phyloP scores from a whole-genome alignment of 2,797 vertebrate genomes.

The Argya squamiceps region DNA sequence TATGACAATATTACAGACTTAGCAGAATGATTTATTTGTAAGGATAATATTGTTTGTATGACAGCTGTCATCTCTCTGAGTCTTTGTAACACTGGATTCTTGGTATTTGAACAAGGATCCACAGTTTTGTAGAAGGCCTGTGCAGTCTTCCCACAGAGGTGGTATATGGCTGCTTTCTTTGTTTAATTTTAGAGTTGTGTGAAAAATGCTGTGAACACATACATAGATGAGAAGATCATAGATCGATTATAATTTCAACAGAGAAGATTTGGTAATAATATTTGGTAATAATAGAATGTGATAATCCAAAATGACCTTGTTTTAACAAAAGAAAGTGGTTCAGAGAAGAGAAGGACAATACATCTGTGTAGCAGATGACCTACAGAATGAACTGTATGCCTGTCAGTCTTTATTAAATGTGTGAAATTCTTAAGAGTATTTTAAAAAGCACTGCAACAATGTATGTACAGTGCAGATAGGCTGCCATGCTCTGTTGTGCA shows the following conservation, averaged over 20 bases:
- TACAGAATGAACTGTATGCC: not conserved
- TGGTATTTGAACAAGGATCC: not conserved
- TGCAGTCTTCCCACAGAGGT: not conserved
- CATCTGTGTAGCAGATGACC: not conserved
- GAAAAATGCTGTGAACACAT: not conserved
- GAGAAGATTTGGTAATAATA: not conserved
- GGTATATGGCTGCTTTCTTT: not conserved
- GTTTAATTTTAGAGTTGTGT: not conserved
- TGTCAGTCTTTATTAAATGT: not conserved
- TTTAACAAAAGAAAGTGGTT: not conserved
- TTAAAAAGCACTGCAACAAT: not conserved
- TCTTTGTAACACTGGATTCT: not conserved
- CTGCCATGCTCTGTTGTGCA: not conserved
- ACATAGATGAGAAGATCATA: not conserved
- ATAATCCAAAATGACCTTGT: not conserved
- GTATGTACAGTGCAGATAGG: not conserved
- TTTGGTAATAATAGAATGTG: not conserved
- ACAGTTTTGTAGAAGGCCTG: not conserved
- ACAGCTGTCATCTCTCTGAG: not conserved
- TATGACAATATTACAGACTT: not conserved
- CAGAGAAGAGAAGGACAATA: not conserved
- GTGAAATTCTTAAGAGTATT: not conserved
- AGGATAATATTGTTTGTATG: not conserved
- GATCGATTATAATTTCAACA: accelerated
- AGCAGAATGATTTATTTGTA: not conserved